A percentile compares a stretch with the other conserved stretches of the same genome.
Conservation (phyloP, 2,888 invertebrate genomes). For the Asteroscopus sphinx region DNA sequence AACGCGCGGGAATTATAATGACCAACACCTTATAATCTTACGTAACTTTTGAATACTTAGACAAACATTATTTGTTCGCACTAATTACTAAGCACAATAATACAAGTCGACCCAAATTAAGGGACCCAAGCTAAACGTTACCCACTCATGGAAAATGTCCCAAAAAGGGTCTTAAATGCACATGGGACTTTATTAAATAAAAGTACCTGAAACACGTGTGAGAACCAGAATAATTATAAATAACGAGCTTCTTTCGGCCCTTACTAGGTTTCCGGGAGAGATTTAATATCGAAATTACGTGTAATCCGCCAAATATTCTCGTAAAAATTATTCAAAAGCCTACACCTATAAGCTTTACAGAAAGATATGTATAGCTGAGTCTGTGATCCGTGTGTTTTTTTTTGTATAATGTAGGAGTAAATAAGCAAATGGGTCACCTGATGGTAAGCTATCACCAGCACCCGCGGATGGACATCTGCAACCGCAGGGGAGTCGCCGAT, state of each 20-base stretch:
- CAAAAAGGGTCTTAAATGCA: background rate
- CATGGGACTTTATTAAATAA: background rate
- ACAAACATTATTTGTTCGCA: background rate
- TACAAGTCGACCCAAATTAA: constrained; percentile 4
- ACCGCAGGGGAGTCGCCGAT: too few species aligned
- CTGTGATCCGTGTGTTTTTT: too few species aligned
- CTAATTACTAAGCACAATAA: too few species aligned
- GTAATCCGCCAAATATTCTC: background rate
- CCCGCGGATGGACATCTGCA: too few species aligned
- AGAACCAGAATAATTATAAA: constrained; percentile 7
- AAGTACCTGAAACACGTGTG: background rate
- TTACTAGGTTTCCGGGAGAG: background rate
- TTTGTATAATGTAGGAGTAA: too few species aligned
- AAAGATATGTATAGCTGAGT: too few species aligned
- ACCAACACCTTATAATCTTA: too few species aligned
- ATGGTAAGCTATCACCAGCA: too few species aligned
- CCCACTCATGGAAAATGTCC: background rate
- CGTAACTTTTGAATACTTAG: background rate
- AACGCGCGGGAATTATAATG: too few species aligned
- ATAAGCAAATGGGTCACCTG: too few species aligned
- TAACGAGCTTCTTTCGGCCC: background rate
- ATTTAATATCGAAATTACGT: constrained; percentile 1
- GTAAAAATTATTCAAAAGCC: background rate
- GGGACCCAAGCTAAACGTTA: constrained; percentile 1
- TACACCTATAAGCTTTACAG: too few species aligned